Conservation (phyloP, 2,888 invertebrate species). For the Troilus luridus region DNA sequence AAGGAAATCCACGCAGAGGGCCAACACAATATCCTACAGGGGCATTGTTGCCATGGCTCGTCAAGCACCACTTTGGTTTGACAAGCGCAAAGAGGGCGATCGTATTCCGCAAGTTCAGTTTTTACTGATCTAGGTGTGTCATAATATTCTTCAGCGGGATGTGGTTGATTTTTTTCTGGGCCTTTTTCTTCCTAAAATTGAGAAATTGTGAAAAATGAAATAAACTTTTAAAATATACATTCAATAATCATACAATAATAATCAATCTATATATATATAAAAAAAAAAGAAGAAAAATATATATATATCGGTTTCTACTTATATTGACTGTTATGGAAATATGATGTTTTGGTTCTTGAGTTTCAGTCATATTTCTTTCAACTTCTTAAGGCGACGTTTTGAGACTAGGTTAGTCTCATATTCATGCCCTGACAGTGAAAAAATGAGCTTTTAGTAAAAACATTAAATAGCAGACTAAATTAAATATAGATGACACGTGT, state of each 20-base stretch:
- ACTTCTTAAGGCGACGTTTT: too few species aligned
- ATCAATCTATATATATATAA: not conserved
- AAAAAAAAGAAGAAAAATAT: too few species aligned
- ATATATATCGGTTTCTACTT: too few species aligned
- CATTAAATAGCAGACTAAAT: too few species aligned
- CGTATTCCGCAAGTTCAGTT: slow-evolving; percentile 68
- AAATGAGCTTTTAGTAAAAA: too few species aligned
- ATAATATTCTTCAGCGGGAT: slow-evolving; percentile 66
- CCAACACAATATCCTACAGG: slow-evolving; percentile 75
- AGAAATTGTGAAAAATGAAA: not conserved
- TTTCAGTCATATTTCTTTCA: too few species aligned
- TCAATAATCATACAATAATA: not conserved
- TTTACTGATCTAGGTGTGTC: slow-evolving; percentile 67
- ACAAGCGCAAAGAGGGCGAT: slow-evolving; percentile 70
- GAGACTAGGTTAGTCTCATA: too few species aligned
- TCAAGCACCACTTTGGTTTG: slow-evolving; percentile 64
- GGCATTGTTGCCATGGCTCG: slow-evolving; percentile 64
- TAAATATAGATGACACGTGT: too few species aligned
- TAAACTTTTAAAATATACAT: not conserved
- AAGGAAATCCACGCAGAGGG: slow-evolving; percentile 76
- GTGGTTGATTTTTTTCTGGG: slow-evolving; percentile 73
- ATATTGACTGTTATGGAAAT: too few species aligned
- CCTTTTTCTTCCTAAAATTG: slow-evolving; percentile 54
- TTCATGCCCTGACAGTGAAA: too few species aligned
- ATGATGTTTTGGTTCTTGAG: too few species aligned